Percentiles rank a stretch among this genome's conserved stretches.
Conservation (phyloP, 2,888 invertebrate species). For the Ophioninae sp. region DNA sequence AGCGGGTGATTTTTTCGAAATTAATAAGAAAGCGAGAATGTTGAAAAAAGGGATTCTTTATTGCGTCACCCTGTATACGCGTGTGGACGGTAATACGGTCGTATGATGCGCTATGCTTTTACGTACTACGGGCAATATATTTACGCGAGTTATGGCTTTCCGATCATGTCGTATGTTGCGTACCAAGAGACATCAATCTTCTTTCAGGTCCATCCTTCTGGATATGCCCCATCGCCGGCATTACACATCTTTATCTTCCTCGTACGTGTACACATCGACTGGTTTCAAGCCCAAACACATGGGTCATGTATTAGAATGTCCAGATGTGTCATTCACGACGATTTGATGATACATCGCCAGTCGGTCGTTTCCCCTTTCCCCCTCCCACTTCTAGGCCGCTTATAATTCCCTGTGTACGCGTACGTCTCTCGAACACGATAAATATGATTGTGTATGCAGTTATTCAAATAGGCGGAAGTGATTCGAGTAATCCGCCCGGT, state of each 20-base stretch:
- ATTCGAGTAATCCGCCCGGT: conserved; percentile 41
- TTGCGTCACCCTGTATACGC: not conserved
- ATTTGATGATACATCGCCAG: conserved; percentile 33
- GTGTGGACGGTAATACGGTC: conserved; percentile 33
- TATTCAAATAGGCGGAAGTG: conserved; percentile 52
- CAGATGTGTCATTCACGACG: conserved; percentile 51
- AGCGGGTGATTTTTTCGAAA: too few species aligned
- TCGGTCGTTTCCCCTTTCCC: conserved; percentile 2
- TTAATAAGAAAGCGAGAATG: too few species aligned
- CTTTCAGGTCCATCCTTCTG: conserved; percentile 52
- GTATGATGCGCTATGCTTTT: conserved; percentile 57
- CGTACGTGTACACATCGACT: conserved; percentile 20
- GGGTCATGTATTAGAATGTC: conserved; percentile 51
- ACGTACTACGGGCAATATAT: conserved; percentile 66
- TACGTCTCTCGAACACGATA: conserved; percentile 32
- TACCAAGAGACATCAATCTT: conserved; percentile 67
- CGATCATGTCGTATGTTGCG: conserved; percentile 65
- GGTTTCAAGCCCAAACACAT: conserved; percentile 38
- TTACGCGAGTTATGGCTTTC: conserved; percentile 69
- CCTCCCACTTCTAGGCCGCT: not conserved
- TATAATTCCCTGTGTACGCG: conserved; percentile 43
- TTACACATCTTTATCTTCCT: conserved; percentile 7
- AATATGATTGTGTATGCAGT: conserved; percentile 59
- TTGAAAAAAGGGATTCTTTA: too few species aligned
- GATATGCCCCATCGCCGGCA: conserved; percentile 20